A percentile compares a stretch with the other conserved stretches of the same genome.
Conservation (phyloP, 2,113 vertebrate species). For the Trochalopteron elliotii region DNA sequence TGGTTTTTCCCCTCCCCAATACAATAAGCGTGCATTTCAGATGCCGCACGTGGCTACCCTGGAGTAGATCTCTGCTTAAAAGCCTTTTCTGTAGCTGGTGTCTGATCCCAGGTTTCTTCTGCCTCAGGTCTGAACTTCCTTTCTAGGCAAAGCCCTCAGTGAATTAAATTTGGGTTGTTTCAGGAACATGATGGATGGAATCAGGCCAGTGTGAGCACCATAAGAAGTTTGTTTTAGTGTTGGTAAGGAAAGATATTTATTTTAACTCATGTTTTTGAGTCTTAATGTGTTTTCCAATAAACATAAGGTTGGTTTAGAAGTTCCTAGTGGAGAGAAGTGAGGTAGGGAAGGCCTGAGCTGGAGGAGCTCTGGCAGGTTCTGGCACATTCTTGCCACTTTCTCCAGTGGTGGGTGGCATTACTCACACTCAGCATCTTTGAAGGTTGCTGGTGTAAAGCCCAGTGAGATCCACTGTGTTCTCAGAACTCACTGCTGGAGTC, state of each 20-base stretch:
- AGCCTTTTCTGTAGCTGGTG: not conserved
- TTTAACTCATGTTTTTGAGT: not conserved
- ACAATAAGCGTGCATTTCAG: not conserved
- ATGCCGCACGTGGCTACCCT: not conserved
- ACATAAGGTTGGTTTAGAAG: not conserved
- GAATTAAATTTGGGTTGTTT: not conserved
- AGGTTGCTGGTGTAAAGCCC: not conserved
- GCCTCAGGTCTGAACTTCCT: not conserved
- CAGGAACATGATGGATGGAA: not conserved
- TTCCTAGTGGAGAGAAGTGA: fast-evolving
- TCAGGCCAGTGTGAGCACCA: not conserved
- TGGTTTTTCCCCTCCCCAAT: not conserved
- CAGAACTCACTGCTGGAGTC: not conserved
- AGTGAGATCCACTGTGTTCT: not conserved
- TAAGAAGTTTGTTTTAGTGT: fast-evolving
- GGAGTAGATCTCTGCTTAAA: not conserved
- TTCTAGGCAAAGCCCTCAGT: not conserved
- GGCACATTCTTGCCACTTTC: not conserved
- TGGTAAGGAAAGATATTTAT: not conserved
- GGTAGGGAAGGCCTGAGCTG: not conserved
- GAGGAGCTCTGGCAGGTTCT: not conserved
- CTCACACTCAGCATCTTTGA: not conserved
- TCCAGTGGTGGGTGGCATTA: not conserved
- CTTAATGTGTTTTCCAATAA: not conserved
- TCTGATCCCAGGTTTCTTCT: not conserved